A percentile compares a stretch with the other conserved stretches of the same genome.
Evolutionary conservation across 2,888 invertebrate species (phyloP).

Genomic region (Heliconius aoede): DNA sequence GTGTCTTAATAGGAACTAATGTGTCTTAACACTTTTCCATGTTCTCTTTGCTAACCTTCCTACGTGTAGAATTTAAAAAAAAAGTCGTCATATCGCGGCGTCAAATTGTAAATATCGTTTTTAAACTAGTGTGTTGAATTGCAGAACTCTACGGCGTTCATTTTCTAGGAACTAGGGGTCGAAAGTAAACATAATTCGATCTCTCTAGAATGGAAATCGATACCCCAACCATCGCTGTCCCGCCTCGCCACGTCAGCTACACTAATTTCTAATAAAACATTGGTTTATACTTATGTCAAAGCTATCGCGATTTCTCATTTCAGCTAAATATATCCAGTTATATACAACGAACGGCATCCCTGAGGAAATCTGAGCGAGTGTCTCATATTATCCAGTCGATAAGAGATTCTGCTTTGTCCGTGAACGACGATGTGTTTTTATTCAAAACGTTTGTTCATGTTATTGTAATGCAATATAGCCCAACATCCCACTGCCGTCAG

Average conservation of each 20-base stretch:
- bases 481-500: too few relatives aligned
- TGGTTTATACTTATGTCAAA: not conserved
- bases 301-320: not conserved
- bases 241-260: too few relatives aligned
- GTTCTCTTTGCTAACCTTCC: not conserved
- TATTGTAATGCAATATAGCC: too few relatives aligned
- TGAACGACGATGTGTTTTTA: not conserved
- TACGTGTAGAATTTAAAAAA: not conserved
- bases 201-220: not conserved
- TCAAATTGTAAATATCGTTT: too few relatives aligned
- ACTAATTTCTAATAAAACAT: not conserved
- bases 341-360: slow-evolving; percentile 26
- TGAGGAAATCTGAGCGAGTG: slow-evolving; percentile 33
- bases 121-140: not conserved
- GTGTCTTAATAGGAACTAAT: too few relatives aligned
- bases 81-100: too few relatives aligned
- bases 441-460: slow-evolving; percentile 1
- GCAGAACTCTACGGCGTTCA: not conserved
- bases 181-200: not conserved
- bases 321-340: slow-evolving; percentile 17
- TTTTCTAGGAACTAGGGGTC: not conserved
- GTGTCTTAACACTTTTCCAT: not conserved
- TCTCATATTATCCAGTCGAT: slow-evolving; percentile 25
- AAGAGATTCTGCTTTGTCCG: slow-evolving; percentile 15
- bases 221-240: not conserved